A percentile compares a stretch with the other conserved stretches of the same genome.
These are phyloP conservation scores for Ctenoplectra terminalis DNA, from an alignment of 1,140 invertebrate genomes.

Conservation along the genomic window DNA sequence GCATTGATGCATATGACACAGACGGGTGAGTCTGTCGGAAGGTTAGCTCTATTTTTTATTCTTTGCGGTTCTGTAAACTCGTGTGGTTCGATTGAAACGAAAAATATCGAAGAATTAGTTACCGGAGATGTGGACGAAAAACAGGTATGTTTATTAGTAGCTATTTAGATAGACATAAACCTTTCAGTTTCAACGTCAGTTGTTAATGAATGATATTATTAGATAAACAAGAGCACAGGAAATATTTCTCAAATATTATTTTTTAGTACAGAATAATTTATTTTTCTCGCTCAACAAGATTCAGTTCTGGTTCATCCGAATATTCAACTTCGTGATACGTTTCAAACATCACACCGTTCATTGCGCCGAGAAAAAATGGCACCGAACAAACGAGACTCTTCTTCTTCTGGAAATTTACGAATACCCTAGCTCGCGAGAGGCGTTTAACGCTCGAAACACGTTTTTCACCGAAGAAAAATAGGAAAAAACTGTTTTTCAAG, in stretches of 20 bases:
- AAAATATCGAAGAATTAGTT: background rate
- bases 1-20: background rate
- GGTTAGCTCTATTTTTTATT: background rate
- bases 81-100: background rate
- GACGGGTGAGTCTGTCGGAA: background rate
- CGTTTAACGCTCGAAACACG: conserved; percentile 10
- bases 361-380: background rate
- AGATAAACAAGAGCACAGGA: background rate
- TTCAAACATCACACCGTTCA: background rate
- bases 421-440: background rate
- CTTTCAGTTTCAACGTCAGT: too few species aligned
- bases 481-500: background rate
- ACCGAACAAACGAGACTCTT: background rate
- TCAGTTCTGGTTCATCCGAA: background rate
- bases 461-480: background rate
- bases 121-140: too few species aligned
- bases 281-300: background rate
- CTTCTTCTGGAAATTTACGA: background rate
- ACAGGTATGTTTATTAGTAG: too few species aligned
- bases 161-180: too few species aligned
- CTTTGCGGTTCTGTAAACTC: background rate
- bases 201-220: too few species aligned
- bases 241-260: background rate
- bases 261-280: too few species aligned
- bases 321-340: background rate